Evolutionary conservation across 2,888 invertebrate genomes (phyloP).

Genomic region (Tethea ocularis): DNA sequence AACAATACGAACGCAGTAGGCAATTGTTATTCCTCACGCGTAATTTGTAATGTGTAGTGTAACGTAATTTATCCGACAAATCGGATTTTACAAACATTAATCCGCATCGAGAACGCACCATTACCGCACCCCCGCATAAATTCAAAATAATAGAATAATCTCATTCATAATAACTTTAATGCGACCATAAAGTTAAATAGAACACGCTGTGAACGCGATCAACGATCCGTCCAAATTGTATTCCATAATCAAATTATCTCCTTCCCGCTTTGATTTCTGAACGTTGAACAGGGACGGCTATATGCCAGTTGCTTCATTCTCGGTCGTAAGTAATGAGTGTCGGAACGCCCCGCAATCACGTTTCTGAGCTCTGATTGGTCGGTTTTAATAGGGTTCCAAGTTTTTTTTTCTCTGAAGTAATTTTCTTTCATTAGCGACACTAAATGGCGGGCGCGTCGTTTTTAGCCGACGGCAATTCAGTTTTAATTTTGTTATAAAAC

Average conservation of each 20-base stretch:
- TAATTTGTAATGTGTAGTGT: slow-evolving; percentile 6
- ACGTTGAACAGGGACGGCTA: slow-evolving; percentile 43
- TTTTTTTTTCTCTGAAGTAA: slow-evolving; percentile 65
- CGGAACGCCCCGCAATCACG: slow-evolving; percentile 79
- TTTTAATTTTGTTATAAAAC: slow-evolving; percentile 38
- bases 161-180: slow-evolving; percentile 77
- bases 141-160: slow-evolving; percentile 62
- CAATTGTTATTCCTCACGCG: background rate
- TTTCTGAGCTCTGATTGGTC: slow-evolving; percentile 65
- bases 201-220: slow-evolving; percentile 65
- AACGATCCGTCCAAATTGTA: slow-evolving; percentile 58
- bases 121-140: slow-evolving; percentile 69
- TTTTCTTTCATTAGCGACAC: slow-evolving; percentile 65
- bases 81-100: slow-evolving; percentile 2
- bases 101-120: slow-evolving; percentile 47
- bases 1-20: background rate
- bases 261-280: slow-evolving; percentile 33
- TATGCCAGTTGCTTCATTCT: slow-evolving; percentile 28
- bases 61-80: background rate
- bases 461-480: slow-evolving; percentile 40
- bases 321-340: slow-evolving; percentile 67
- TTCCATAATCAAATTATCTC: slow-evolving; percentile 44
- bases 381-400: slow-evolving; percentile 64
- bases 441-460: slow-evolving; percentile 43
- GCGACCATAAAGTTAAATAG: slow-evolving; percentile 76